Evolutionary conservation across 2,113 vertebrate genomes (phyloP).

Genomic region (Prochilodus magdalenae): DNA sequence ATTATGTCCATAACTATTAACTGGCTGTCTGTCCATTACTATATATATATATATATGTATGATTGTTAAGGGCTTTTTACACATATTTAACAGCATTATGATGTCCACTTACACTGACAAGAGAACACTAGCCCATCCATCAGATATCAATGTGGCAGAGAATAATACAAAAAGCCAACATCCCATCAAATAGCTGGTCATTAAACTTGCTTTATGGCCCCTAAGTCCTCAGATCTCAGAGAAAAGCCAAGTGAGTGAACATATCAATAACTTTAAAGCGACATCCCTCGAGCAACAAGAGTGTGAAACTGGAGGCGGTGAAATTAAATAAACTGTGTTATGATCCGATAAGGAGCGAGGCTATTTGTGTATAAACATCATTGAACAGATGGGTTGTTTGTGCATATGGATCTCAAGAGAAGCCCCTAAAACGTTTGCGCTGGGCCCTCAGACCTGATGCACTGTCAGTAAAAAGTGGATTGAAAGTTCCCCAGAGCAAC

Average conservation of each 20-base stretch:
- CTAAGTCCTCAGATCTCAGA: background rate
- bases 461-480: constrained; percentile 37
- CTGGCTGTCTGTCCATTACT: too few relatives aligned
- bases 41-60: too few relatives aligned
- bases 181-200: background rate
- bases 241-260: background rate
- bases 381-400: constrained; percentile 45
- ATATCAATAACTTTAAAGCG: constrained; percentile 31
- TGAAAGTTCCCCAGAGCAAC: constrained; percentile 31
- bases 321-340: constrained; percentile 50
- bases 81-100: too few relatives aligned
- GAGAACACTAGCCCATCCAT: background rate
- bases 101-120: background rate
- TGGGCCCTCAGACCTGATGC: constrained; percentile 35
- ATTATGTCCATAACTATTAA: too few relatives aligned
- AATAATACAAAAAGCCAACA: background rate
- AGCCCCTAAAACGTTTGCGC: constrained; percentile 25
- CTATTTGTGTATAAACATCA: constrained; percentile 46
- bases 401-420: constrained; percentile 41
- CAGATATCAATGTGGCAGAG: background rate
- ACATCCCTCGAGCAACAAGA: constrained; percentile 21
- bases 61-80: too few relatives aligned
- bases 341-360: constrained; percentile 39
- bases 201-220: background rate
- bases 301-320: constrained; percentile 21